Evolutionary conservation across 2,888 invertebrate species (phyloP).

Genomic region (Chelonus formosanus): DNA sequence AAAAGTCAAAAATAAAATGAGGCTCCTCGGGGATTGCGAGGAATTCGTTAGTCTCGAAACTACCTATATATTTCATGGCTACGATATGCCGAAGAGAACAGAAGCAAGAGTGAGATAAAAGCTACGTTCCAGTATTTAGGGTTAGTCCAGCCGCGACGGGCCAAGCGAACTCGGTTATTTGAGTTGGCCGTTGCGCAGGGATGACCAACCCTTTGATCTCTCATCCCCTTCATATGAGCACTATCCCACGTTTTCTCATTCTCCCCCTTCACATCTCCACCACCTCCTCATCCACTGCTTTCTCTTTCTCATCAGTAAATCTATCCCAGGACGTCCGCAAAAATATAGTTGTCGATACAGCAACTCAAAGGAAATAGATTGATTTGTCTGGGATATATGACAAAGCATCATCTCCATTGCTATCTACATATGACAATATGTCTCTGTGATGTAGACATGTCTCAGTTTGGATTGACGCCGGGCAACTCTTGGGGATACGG

Average conservation of each 20-base stretch:
- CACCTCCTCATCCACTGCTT: constrained; percentile 44
- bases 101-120: constrained; percentile 15
- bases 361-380: neutral
- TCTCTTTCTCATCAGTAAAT: constrained; percentile 52
- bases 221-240: constrained; percentile 30
- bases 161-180: constrained; percentile 60
- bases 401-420: neutral
- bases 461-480: constrained; percentile 84
- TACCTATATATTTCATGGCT: neutral
- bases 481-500: constrained; percentile 91
- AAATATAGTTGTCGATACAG: constrained; percentile 38
- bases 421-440: constrained; percentile 28
- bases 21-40: constrained; percentile 38
- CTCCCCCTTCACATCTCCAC: constrained; percentile 37
- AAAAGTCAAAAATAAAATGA: constrained; percentile 12
- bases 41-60: constrained; percentile 34
- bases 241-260: constrained; percentile 38
- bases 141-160: constrained; percentile 51
- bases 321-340: constrained; percentile 50
- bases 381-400: neutral
- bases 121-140: constrained; percentile 55
- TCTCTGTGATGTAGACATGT: constrained; percentile 73
- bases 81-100: neutral
- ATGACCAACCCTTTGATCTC: constrained; percentile 64
- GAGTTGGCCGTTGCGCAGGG: constrained; percentile 60